phyloP scores from a whole-genome alignment of 2,888 invertebrate genomes.

The Encarsia formosa region DNA sequence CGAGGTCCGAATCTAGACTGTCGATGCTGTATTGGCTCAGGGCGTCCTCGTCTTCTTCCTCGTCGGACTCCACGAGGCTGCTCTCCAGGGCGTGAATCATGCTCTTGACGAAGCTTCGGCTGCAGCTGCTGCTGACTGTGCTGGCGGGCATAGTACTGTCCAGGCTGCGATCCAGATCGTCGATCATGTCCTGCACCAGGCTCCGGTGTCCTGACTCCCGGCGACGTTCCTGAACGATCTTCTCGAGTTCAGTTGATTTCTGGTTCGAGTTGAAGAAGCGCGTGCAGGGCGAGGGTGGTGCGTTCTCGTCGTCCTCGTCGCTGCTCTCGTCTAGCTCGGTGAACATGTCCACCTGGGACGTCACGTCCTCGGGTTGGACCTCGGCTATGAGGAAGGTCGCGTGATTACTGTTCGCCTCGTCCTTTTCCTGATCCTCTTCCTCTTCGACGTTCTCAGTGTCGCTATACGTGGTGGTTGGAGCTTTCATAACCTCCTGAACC shows the following conservation, averaged over 20 bases:
- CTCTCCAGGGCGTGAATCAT: slow-evolving; percentile 32
- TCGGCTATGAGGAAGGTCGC: slow-evolving; percentile 14
- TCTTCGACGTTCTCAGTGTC: not conserved
- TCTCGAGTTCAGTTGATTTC: slow-evolving; percentile 33
- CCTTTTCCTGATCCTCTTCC: slow-evolving; percentile 5
- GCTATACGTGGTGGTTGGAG: too few species aligned
- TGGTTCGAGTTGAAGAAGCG: slow-evolving; percentile 26
- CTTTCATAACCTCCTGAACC: not conserved
- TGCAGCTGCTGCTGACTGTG: not conserved
- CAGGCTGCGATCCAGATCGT: slow-evolving; percentile 27
- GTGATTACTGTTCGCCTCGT: not conserved
- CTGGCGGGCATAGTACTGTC: not conserved
- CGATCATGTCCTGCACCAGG: slow-evolving; percentile 33
- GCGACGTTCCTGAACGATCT: slow-evolving; percentile 26
- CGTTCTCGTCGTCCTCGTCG: not conserved
- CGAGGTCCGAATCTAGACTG: slow-evolving; percentile 4
- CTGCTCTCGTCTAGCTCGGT: slow-evolving; percentile 3
- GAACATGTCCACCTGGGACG: not conserved
- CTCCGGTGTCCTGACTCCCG: slow-evolving; percentile 2
- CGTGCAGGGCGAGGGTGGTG: slow-evolving; percentile 6
- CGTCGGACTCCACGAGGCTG: not conserved
- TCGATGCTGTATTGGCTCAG: slow-evolving; percentile 9
- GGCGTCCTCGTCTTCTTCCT: slow-evolving; percentile 10
- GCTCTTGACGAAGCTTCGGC: slow-evolving; percentile 32
- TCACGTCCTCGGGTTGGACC: slow-evolving; percentile 3